A percentile compares a stretch with the other conserved stretches of the same genome.
These are phyloP conservation scores for Phocides pigmalion DNA, from an alignment of 1,140 invertebrate genomes.

Conservation along the genomic window DNA sequence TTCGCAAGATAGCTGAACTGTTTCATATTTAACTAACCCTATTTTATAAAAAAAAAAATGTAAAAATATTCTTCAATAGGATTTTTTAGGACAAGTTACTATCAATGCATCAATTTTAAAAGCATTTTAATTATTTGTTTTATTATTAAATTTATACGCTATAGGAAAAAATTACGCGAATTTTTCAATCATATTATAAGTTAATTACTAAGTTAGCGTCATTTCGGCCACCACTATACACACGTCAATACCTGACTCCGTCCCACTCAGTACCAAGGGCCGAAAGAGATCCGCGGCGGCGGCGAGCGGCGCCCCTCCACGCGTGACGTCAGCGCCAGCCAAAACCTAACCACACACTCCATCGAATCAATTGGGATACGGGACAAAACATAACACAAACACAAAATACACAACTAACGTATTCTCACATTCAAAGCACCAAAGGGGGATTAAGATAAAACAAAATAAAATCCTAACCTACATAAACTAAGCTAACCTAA, in stretches of 20 bases:
- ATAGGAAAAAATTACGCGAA: too few relatives aligned
- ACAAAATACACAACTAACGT: neutral
- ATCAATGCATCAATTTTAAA: too few relatives aligned
- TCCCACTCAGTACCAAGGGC: slow-evolving; percentile 74
- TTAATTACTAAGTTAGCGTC: neutral
- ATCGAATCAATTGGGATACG: slow-evolving; percentile 44
- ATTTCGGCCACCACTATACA: slow-evolving; percentile 16
- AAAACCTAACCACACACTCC: slow-evolving; percentile 62
- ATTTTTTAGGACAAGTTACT: too few relatives aligned
- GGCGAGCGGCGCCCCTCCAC: slow-evolving; percentile 58
- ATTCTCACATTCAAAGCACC: too few relatives aligned
- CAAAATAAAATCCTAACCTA: too few relatives aligned
- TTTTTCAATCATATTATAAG: neutral
- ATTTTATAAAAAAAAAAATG: too few relatives aligned
- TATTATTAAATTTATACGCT: too few relatives aligned
- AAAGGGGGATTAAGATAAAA: too few relatives aligned
- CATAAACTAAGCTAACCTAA: slow-evolving; percentile 1
- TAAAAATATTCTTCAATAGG: too few relatives aligned
- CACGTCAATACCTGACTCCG: slow-evolving; percentile 45
- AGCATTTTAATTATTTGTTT: too few relatives aligned
- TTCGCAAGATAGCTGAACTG: too few relatives aligned
- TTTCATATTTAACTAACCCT: too few relatives aligned
- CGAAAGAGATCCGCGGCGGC: slow-evolving; percentile 79
- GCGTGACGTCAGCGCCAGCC: slow-evolving; percentile 65
- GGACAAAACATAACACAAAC: slow-evolving; percentile 29